These are phyloP conservation scores for Catagonus wagneri DNA, from an alignment of 2,113 vertebrate genomes.

Conservation along the genomic window DNA sequence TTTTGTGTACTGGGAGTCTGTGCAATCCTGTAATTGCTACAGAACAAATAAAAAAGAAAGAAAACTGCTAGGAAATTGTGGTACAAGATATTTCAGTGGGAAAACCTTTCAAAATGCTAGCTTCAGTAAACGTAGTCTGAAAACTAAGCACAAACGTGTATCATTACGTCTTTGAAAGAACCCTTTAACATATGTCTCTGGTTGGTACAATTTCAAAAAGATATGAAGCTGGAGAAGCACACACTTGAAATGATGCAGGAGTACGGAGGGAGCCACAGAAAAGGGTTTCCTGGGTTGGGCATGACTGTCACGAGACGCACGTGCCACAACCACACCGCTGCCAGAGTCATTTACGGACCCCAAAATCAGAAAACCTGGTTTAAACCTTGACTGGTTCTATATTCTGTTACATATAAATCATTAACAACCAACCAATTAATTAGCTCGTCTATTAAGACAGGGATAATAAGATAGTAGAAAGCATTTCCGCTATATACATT, in stretches of 20 bases:
- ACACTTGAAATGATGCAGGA: background rate
- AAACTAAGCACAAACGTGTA: background rate
- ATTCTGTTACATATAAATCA: background rate
- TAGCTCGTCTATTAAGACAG: background rate
- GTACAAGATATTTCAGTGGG: background rate
- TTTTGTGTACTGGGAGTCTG: background rate
- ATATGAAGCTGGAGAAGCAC: background rate
- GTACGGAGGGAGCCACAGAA: background rate
- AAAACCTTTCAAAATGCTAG: background rate
- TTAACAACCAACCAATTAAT: background rate
- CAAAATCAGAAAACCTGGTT: background rate
- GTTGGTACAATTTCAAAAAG: background rate
- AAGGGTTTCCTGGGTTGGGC: background rate
- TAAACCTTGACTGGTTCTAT: background rate
- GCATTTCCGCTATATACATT: background rate
- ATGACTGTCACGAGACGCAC: background rate
- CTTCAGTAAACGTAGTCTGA: background rate
- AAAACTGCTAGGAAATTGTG: background rate
- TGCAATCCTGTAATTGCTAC: background rate
- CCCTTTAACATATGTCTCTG: background rate
- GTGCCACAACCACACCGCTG: too few relatives aligned
- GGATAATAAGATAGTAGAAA: background rate
- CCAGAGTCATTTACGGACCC: too few relatives aligned
- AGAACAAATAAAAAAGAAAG: background rate
- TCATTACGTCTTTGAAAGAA: background rate